phyloP scores from a whole-genome alignment of 2,113 vertebrate genomes.

The Sylvia atricapilla region DNA sequence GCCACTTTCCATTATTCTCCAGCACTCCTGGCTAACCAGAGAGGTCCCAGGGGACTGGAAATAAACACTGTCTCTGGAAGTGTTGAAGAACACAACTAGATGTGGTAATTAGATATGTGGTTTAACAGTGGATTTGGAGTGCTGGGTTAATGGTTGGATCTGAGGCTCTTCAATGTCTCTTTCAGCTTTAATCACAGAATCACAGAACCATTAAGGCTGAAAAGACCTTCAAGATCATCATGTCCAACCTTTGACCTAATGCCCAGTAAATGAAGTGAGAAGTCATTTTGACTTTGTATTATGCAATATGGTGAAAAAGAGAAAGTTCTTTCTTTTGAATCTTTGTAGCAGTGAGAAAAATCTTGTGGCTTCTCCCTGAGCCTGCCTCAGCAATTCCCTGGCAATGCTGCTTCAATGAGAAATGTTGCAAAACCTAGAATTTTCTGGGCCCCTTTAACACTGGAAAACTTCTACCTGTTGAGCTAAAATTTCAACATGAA shows the following conservation, averaged over 20 bases:
- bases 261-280: not conserved
- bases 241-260: not conserved
- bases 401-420: not conserved
- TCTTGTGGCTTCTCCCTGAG: not conserved
- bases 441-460: not conserved
- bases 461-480: not conserved
- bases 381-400: not conserved
- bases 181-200: not conserved
- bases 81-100: fast-evolving
- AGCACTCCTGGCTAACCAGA: not conserved
- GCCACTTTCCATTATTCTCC: not conserved
- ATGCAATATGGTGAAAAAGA: not conserved
- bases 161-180: not conserved
- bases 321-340: not conserved
- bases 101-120: not conserved
- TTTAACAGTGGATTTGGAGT: not conserved
- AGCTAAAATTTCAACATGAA: not conserved
- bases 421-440: not conserved
- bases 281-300: not conserved
- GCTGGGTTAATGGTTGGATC: not conserved
- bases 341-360: not conserved
- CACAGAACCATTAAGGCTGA: not conserved
- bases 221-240: not conserved
- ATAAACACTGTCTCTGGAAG: not conserved
- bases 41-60: not conserved